Base-by-base conservation (phyloP, 2,888 invertebrate genomes). In the Orthonevra nobilis region DNA sequence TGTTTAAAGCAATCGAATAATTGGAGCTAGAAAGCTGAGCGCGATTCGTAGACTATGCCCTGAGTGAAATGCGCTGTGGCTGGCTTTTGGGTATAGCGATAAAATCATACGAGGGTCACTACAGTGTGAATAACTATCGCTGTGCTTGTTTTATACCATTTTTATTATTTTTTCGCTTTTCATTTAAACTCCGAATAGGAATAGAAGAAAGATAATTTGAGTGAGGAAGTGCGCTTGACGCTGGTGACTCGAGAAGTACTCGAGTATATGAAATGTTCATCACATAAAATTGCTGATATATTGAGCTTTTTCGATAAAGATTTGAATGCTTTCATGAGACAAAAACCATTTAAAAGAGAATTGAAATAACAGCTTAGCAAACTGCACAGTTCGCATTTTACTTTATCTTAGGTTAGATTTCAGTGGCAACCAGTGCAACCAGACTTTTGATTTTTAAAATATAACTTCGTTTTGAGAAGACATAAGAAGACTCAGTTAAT, bases 31-130 rank as follows among this genome's bases (percentile, higher is more conserved):
- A 60, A 58, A 52, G 38, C 20, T 46, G 52, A 58, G 70, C 63
- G 30, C 52, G 44, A 63, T 58, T 46, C 30, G 28, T 46, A 56
- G 40, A 68, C 68, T 69, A 48, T 58, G 66, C 46, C 46, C 54
- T 32, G 58, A 69, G 58, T 69, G 48, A 69, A 69, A 69, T 60
- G 50, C 15, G 32, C 34, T 44, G 28, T 66, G 36, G 36, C 14
- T 46, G 44, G 17, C 36, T 32, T 26, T 26, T 23, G 28, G 48
- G 48, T 40, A 46, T 40, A 38, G 58, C 40, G 58, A 69, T 50
- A 69, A 69, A 60, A 69, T 69, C 68, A 60, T 69, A 58, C 68
- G 68, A 69, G 58, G 40, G 40, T 69, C 68, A 60, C 46, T 69
- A 48, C 32, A 32, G 32, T 26, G 26, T 20, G 9, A 64, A 42